A percentile compares a stretch with the other conserved stretches of the same genome.
Evolutionary conservation across 2,113 vertebrate genomes (phyloP).

Genomic region (Eudorcas thomsonii): DNA sequence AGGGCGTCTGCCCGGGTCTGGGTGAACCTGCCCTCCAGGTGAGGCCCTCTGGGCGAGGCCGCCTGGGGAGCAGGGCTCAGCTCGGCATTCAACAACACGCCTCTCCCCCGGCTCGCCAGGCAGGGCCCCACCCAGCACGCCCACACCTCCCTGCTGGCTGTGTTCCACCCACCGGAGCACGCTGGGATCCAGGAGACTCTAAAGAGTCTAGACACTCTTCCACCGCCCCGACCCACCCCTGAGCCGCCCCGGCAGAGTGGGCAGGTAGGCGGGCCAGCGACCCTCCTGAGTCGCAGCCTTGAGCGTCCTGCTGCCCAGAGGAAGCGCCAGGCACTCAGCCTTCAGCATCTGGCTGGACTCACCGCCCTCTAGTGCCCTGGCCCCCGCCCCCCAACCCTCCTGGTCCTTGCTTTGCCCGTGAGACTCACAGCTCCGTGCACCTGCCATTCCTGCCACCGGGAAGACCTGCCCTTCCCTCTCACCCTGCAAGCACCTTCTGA

Average conservation of each 20-base stretch:
- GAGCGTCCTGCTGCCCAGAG: accelerated
- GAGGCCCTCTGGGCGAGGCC: background rate
- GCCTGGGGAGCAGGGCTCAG: background rate
- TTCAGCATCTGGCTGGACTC: accelerated
- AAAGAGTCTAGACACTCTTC: background rate
- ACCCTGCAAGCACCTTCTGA: background rate
- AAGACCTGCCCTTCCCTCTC: background rate
- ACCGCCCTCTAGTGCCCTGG: accelerated
- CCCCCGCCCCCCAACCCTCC: background rate
- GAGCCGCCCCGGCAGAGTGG: accelerated
- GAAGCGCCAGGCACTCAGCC: background rate
- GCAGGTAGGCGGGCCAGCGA: accelerated
- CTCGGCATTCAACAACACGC: background rate
- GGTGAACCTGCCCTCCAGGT: background rate
- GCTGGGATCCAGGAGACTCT: background rate
- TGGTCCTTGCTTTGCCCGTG: accelerated
- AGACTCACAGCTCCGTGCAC: background rate
- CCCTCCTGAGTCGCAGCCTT: background rate
- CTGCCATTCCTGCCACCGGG: accelerated
- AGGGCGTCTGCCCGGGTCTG: background rate
- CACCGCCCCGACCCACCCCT: accelerated
- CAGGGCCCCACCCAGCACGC: background rate
- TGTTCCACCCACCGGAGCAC: background rate
- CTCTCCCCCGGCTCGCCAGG: accelerated
- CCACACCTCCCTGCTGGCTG: background rate